Conservation (phyloP, 2,888 invertebrate species). For the Leptothorax acervorum region DNA sequence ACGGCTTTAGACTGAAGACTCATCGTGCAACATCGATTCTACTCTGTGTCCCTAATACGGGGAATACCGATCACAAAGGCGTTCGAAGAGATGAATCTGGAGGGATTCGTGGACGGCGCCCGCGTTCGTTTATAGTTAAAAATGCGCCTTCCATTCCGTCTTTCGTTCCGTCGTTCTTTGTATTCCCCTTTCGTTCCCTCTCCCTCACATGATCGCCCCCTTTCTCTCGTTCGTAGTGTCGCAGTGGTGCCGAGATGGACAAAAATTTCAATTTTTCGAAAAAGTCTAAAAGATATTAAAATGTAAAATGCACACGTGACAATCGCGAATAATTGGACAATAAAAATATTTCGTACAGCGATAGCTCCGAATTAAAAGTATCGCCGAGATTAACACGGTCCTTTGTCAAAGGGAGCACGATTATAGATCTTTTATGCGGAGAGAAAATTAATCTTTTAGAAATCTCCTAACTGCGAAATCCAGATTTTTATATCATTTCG, state of each 20-base stretch:
- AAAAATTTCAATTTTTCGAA: not conserved
- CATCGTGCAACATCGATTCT: too few relatives aligned
- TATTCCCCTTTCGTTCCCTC: not conserved
- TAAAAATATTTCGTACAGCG: too few relatives aligned
- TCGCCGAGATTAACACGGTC: too few relatives aligned
- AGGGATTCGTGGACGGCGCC: conserved; percentile 19
- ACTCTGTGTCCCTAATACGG: not conserved
- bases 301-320: too few relatives aligned
- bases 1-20: not conserved
- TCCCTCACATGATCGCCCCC: not conserved
- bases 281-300: too few relatives aligned
- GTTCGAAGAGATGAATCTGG: not conserved
- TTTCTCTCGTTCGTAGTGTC: not conserved
- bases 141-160: conserved; percentile 21
- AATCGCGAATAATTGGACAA: too few relatives aligned
- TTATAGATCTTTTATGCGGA: too few relatives aligned
- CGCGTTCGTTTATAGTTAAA: conserved; percentile 2
- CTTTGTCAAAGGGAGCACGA: too few relatives aligned
- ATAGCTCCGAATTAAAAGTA: too few relatives aligned
- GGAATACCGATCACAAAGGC: not conserved
- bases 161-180: conserved; percentile 11
- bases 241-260: not conserved
- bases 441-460: too few relatives aligned
- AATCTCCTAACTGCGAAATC: too few relatives aligned
- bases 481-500: too few relatives aligned